These are phyloP conservation scores for Cuculus canorus DNA, from an alignment of 2,797 vertebrate genomes.

Conservation along the genomic window DNA sequence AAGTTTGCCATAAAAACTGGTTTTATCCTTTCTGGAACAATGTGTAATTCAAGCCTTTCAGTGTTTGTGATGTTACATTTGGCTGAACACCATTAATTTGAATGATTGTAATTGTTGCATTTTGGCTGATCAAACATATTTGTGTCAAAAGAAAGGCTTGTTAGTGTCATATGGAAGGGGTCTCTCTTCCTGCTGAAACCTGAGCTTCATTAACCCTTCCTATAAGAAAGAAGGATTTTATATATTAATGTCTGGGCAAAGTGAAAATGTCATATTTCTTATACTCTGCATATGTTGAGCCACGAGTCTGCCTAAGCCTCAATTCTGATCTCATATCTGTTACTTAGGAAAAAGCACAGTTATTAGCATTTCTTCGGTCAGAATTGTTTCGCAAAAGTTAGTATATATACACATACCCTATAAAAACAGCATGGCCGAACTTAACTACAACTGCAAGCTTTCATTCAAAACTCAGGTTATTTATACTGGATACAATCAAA, in stretches of 20 bases:
- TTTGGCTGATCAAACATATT: constrained; percentile 4
- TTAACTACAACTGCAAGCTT: background rate
- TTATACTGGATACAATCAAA: background rate
- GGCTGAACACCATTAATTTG: constrained; percentile 26
- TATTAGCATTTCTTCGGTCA: background rate
- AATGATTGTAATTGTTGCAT: background rate
- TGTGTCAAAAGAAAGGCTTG: constrained; percentile 9
- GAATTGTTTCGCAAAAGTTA: background rate
- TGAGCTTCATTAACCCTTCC: background rate
- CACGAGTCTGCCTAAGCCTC: background rate
- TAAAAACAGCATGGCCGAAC: background rate
- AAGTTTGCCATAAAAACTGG: background rate
- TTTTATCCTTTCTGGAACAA: constrained; percentile 39
- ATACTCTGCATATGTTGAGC: background rate
- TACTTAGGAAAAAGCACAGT: background rate
- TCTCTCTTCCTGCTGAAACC: background rate
- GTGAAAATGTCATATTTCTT: background rate
- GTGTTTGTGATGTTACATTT: constrained; percentile 29
- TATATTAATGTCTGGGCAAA: background rate
- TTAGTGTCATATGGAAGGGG: background rate
- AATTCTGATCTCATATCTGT: background rate
- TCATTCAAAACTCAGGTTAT: background rate
- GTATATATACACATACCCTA: background rate
- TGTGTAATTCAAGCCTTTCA: constrained; percentile 32
- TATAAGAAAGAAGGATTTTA: background rate